Conservation (phyloP, 37 sponge, comb jelly and placozoan species). For the Lycopodina hypogea region DNA sequence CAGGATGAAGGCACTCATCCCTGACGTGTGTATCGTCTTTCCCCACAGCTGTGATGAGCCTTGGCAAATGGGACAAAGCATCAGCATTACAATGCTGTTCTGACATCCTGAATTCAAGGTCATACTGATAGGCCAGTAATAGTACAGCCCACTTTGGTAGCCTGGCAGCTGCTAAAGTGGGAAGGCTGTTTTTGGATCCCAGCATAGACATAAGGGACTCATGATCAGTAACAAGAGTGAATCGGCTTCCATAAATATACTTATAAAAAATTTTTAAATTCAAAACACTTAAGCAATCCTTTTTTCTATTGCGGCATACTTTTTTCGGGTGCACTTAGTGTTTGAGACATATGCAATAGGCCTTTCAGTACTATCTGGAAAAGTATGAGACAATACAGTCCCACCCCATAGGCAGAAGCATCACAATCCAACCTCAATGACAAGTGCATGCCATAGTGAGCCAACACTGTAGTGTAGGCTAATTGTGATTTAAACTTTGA, state of each 20-base stretch:
- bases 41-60: no score
- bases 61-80: no score
- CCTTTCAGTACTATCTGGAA: slow-evolving; percentile 23
- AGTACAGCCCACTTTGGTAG: no score
- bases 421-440: slow-evolving; percentile 13
- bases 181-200: no score
- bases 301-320: slow-evolving; percentile 22
- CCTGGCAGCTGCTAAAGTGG: no score
- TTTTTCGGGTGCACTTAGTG: slow-evolving; percentile 1
- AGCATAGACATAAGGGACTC: no score
- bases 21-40: no score
- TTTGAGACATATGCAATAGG: slow-evolving; percentile 24
- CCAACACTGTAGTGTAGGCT: slow-evolving; percentile 21
- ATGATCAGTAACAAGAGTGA: not conserved
- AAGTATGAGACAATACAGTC: not conserved
- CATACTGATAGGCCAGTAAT: no score
- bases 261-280: slow-evolving; percentile 21
- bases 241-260: slow-evolving; percentile 4
- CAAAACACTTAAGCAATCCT: slow-evolving; percentile 23
- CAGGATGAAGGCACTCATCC: no score
- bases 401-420: no score
- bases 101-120: no score
- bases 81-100: no score
- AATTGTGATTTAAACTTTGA: slow-evolving; percentile 3
- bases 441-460: slow-evolving; percentile 11